Conservation (phyloP, 2,888 invertebrate genomes). For the Meloe dianella region DNA sequence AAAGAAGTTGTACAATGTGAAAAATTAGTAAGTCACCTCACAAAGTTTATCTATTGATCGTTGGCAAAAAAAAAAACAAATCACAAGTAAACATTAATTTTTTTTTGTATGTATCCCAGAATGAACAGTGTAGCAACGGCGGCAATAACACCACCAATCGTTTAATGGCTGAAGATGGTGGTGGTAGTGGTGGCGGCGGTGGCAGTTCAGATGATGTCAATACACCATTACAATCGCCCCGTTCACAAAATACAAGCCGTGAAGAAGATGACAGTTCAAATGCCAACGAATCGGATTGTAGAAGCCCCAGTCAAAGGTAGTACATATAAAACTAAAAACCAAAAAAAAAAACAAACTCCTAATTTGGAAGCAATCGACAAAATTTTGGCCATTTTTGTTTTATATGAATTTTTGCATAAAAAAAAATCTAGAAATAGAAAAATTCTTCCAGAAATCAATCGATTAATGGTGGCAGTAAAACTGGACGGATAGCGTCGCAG, state of each 20-base stretch:
- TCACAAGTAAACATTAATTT: neutral
- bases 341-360: no score
- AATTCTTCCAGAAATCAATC: neutral
- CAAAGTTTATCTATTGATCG: neutral
- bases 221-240: conserved; percentile 60
- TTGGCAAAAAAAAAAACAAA: neutral
- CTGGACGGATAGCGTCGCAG: conserved; percentile 61
- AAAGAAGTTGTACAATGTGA: no score
- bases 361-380: no score
- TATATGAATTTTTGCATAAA: no score
- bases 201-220: conserved; percentile 57
- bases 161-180: conserved; percentile 44
- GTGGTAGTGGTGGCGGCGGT: conserved; percentile 16
- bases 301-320: conserved; percentile 75
- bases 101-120: conserved; percentile 25
- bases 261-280: conserved; percentile 76
- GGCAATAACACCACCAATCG: conserved; percentile 33
- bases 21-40: no score
- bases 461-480: conserved; percentile 14
- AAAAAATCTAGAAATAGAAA: neutral
- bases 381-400: no score
- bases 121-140: conserved; percentile 35
- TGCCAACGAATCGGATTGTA: conserved; percentile 72
- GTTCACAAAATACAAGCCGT: conserved; percentile 64
- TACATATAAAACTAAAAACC: no score